These are phyloP conservation scores for Ryuthela nishihirai DNA, from an alignment of 2,888 invertebrate genomes.

Conservation along the genomic window DNA sequence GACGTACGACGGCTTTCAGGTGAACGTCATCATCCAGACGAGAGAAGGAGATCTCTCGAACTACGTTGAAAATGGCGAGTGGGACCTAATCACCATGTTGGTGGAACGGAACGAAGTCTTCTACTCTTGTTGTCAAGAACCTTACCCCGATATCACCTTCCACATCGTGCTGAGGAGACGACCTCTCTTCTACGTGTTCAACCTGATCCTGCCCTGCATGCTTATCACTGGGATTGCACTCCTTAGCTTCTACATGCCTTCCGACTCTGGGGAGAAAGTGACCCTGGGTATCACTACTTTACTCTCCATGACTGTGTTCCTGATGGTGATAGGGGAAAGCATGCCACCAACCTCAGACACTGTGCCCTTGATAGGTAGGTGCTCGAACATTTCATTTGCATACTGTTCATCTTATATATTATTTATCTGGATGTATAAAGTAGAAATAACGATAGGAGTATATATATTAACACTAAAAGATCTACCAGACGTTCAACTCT, in stretches of 20 bases:
- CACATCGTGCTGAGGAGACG: conserved; percentile 68
- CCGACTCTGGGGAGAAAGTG: conserved; percentile 82
- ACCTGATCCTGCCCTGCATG: conserved; percentile 76
- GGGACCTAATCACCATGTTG: conserved; percentile 56
- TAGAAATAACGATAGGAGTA: no score
- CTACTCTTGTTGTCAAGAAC: conserved; percentile 55
- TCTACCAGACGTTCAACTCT: no score
- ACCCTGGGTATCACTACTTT: conserved; percentile 80
- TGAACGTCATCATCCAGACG: conserved; percentile 50
- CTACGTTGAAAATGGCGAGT: conserved; percentile 59
- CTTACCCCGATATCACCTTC: conserved; percentile 79
- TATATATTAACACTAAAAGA: no score
- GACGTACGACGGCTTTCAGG: conserved; percentile 56
- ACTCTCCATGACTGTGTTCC: conserved; percentile 82
- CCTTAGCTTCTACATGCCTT: conserved; percentile 81
- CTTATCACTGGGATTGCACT: conserved; percentile 79
- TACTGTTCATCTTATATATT: no score
- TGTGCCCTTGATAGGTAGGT: conserved; percentile 74
- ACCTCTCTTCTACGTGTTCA: conserved; percentile 81
- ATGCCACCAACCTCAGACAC: conserved; percentile 83
- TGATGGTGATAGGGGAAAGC: conserved; percentile 81
- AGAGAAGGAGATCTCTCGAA: conserved; percentile 55
- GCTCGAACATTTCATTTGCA: no score
- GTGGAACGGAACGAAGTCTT: conserved; percentile 54
- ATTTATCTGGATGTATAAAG: no score